Evolutionary conservation across 2,797 vertebrate genomes (phyloP), one percentile per base, ranked within the genome.

Genomic region (Lophius americanus): DNA sequence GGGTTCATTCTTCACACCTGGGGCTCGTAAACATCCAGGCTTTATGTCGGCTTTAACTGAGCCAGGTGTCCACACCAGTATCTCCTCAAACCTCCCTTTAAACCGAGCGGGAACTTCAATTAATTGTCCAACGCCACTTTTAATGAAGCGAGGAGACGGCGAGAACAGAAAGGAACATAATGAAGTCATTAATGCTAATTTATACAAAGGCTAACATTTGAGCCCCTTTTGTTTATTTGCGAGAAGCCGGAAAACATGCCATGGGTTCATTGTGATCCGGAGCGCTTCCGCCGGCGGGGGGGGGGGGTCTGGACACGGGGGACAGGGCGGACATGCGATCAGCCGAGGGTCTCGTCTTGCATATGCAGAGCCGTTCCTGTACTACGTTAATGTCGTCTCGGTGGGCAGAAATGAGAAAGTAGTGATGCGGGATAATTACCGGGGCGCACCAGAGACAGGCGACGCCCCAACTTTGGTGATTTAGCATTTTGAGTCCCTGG

Each of bases 171-270:
- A 77, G 84, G 82, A 81, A 86, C 73, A 89, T 88, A 89, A 91
- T 89, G 75, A 92, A 91, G 79, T 84, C 81, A 90, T 92, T 91
- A 92, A 92, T 92, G 91, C 78, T 84, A 91, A 92, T 93, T 91
- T 91, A 91, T 91, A 91, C 89, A 76, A 90, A 87, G 82, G 73
- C 85, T 88, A 89, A 91, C 87, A 91, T 91, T 93, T 89, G 83
- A 91, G 88, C 82, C 85, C 73, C 23, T 23, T 85, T 91, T 92
- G 91, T 90, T 92, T 91, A 90, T 91, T 87, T 90, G 84, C 59
- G 78, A 85, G 73, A 65, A 88, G 85, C 82, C 66, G 84, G 70
- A 87, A 88, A 88, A 89, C 89, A 91, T 90, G 86, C 89, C 88
- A 89, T 78, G 85, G 84, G 85, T 84, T 88, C 85, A 91, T 92